Evolutionary conservation across 1,140 invertebrate genomes (phyloP).

Genomic region (Holotrichia oblita): DNA sequence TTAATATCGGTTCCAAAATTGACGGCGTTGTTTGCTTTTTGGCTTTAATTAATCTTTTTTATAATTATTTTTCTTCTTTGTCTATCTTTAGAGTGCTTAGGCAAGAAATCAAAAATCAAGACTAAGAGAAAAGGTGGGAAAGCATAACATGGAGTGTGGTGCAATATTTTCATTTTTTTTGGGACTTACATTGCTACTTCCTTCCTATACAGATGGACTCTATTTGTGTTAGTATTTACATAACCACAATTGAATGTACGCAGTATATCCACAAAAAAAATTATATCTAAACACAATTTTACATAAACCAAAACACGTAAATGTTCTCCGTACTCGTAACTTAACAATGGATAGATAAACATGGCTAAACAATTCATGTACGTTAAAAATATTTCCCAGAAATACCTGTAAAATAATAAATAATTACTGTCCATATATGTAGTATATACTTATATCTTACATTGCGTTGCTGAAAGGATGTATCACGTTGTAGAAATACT

Average conservation of each 20-base stretch:
- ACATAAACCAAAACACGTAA: not conserved
- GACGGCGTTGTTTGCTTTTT: too few relatives aligned
- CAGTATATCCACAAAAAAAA: constrained; percentile 19
- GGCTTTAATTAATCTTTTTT: too few relatives aligned
- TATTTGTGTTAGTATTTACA: constrained; percentile 1
- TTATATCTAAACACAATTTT: not conserved
- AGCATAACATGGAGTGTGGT: too few relatives aligned
- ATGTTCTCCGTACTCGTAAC: too few relatives aligned
- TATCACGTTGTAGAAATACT: constrained; percentile 15
- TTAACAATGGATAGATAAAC: constrained; percentile 6
- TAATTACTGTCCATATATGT: not conserved
- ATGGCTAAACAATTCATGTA: not conserved
- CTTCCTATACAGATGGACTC: not conserved
- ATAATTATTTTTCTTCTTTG: too few relatives aligned
- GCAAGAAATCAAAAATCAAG: too few relatives aligned
- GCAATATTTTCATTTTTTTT: too few relatives aligned
- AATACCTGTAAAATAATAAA: constrained; percentile 15
- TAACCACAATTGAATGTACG: constrained; percentile 21
- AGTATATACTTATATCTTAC: constrained; percentile 16
- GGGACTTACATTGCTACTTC: constrained; percentile 23
- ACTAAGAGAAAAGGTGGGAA: too few relatives aligned
- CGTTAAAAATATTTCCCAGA: not conserved
- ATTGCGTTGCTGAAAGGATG: constrained; percentile 32
- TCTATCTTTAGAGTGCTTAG: too few relatives aligned
- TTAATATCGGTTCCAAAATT: too few relatives aligned